Evolutionary conservation across 2,113 vertebrate genomes (phyloP).

Genomic region (Carassius gibelio): DNA sequence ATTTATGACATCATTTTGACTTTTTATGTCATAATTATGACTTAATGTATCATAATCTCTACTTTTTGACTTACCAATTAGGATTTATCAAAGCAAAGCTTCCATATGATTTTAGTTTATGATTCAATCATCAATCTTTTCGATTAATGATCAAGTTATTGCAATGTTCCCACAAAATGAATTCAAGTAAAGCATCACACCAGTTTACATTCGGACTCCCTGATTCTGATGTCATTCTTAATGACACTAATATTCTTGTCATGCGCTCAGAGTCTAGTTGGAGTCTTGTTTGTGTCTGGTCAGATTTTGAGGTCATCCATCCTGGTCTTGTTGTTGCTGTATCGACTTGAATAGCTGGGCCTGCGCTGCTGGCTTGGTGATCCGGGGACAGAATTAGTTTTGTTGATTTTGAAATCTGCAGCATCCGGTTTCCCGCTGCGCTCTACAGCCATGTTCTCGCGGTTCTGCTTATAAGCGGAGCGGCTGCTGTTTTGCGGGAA

Average conservation of each 20-base stretch:
- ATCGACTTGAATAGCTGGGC: constrained; percentile 76
- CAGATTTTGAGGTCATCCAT: constrained; percentile 78
- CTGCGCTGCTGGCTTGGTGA: constrained; percentile 67
- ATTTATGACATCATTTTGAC: background rate
- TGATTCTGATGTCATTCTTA: background rate
- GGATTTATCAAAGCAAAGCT: background rate
- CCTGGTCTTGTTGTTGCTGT: constrained; percentile 74
- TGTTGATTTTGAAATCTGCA: constrained; percentile 56
- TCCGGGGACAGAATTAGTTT: constrained; percentile 59
- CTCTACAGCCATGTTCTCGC: constrained; percentile 78
- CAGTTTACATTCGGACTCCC: background rate
- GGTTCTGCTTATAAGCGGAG: constrained; percentile 79
- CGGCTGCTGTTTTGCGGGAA: constrained; percentile 75
- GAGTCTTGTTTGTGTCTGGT: background rate
- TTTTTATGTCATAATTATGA: background rate
- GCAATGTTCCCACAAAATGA: constrained; percentile 27
- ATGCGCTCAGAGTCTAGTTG: too few relatives aligned
- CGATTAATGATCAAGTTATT: background rate
- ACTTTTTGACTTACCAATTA: background rate
- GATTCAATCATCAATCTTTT: background rate
- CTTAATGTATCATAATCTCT: background rate
- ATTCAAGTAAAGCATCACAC: constrained; percentile 24
- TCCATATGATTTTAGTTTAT: background rate
- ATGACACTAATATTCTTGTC: background rate
- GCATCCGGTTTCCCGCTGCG: constrained; percentile 68